Evolutionary conservation across 35 echinoderm and acorn worm genomes (phyloP).

Genomic region (Ophiothrix spiculata): DNA sequence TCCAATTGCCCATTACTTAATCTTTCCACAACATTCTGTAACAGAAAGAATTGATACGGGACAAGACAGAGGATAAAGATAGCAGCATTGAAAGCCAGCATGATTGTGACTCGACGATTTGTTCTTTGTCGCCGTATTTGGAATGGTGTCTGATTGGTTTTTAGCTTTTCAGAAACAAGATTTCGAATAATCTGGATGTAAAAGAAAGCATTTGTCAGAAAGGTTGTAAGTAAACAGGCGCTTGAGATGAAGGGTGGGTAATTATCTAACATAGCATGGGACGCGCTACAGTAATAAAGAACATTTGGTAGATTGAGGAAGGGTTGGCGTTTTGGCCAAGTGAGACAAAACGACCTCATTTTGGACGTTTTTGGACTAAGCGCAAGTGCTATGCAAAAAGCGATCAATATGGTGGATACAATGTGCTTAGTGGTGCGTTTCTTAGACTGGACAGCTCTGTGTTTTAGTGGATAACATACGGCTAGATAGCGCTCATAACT

Average conservation of each 20-base stretch:
- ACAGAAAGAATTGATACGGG: constrained; percentile 58
- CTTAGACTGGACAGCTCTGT: constrained; percentile 51
- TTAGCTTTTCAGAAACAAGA: constrained; percentile 56
- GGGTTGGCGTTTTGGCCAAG: constrained; percentile 46
- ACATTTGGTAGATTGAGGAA: constrained; percentile 1
- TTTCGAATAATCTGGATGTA: constrained; percentile 56
- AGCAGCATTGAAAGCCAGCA: constrained; percentile 77
- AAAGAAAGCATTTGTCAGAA: constrained; percentile 65
- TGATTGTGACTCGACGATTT: constrained; percentile 66
- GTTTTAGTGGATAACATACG: constrained; percentile 68
- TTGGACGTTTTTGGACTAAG: constrained; percentile 27
- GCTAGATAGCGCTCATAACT: constrained; percentile 77
- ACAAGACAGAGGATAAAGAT: constrained; percentile 63
- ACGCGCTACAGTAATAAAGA: background rate
- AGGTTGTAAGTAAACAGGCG: constrained; percentile 64
- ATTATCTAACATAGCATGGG: background rate
- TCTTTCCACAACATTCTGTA: constrained; percentile 5
- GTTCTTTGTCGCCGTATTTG: constrained; percentile 62
- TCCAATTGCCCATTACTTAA: background rate
- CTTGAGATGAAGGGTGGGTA: constrained; percentile 58
- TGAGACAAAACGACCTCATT: background rate
- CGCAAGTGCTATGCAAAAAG: constrained; percentile 40
- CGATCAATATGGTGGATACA: constrained; percentile 40
- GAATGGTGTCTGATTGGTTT: constrained; percentile 42
- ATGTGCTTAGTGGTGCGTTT: constrained; percentile 54